Conservation (phyloP, 2,113 vertebrate genomes). For the Ophiodon elongatus region DNA sequence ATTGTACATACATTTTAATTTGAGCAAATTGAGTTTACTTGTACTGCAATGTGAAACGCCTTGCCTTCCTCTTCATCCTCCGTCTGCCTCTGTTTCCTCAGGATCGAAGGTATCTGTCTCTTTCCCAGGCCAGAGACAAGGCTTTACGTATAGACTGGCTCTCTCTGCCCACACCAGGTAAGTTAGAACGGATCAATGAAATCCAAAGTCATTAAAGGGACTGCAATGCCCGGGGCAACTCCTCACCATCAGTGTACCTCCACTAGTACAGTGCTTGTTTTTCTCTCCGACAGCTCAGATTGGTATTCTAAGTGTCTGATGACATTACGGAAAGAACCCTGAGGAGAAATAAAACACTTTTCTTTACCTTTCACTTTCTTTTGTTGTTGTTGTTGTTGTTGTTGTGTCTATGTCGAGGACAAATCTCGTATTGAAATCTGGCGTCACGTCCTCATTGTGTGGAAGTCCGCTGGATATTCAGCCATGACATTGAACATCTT, state of each 20-base stretch:
- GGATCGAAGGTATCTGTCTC: conserved; percentile 91
- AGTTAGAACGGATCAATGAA: not conserved
- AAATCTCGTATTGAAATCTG: not conserved
- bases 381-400: not conserved
- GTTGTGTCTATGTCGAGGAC: not conserved
- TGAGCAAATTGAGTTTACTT: not conserved
- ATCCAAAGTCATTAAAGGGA: not conserved
- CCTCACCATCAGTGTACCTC: too few relatives aligned
- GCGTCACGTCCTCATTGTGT: not conserved
- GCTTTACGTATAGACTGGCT: conserved; percentile 89
- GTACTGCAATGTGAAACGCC: not conserved
- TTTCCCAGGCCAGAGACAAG: conserved; percentile 89
- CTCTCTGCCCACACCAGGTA: conserved; percentile 86
- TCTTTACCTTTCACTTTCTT: too few relatives aligned
- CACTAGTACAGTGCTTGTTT: too few relatives aligned
- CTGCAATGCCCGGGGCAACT: not conserved
- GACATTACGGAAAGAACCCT: too few relatives aligned
- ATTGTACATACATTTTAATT: not conserved
- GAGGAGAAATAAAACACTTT: too few relatives aligned
- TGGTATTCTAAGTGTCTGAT: too few relatives aligned
- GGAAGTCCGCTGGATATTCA: not conserved
- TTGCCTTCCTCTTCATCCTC: not conserved
- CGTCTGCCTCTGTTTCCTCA: conserved; percentile 56
- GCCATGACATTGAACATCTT: not conserved
- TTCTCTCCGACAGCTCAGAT: too few relatives aligned